A percentile compares a stretch with the other conserved stretches of the same genome.
These are phyloP conservation scores for Belonocnema kinseyi DNA, from an alignment of 1,140 invertebrate genomes.

Conservation along the genomic window DNA sequence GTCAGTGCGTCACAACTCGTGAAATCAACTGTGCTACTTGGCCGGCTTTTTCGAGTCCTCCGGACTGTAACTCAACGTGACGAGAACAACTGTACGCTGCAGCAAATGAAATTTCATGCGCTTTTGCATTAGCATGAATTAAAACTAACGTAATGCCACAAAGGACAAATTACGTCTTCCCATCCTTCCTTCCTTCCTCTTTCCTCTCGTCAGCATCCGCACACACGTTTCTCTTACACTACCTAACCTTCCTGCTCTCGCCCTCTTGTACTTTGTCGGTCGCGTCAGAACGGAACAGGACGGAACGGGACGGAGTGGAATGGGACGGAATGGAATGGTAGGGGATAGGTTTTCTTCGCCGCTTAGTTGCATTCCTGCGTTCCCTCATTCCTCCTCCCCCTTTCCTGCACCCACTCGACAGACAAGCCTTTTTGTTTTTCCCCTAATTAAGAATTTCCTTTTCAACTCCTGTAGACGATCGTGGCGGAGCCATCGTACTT, in stretches of 20 bases:
- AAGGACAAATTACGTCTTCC: slow-evolving; percentile 38
- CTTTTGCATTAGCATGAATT: slow-evolving; percentile 43
- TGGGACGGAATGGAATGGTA: not conserved
- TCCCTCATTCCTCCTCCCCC: not conserved
- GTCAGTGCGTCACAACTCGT: not conserved
- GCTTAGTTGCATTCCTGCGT: not conserved
- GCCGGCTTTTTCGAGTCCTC: slow-evolving; percentile 2
- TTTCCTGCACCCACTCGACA: not conserved
- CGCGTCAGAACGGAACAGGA: not conserved
- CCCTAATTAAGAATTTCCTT: slow-evolving; percentile 30
- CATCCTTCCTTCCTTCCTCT: slow-evolving; percentile 14
- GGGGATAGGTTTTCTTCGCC: not conserved
- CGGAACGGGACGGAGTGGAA: not conserved
- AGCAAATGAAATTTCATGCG: slow-evolving; percentile 37
- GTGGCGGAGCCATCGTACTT: not conserved
- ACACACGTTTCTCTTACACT: not conserved
- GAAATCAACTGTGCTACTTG: slow-evolving; percentile 15
- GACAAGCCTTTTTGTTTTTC: slow-evolving; percentile 16
- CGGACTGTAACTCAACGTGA: not conserved
- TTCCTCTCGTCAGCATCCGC: slow-evolving; percentile 25
- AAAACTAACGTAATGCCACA: slow-evolving; percentile 40
- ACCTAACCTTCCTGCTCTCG: slow-evolving; percentile 2
- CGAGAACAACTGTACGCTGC: slow-evolving; percentile 8
- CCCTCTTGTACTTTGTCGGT: not conserved
- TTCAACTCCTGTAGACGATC: slow-evolving; percentile 10